Evolutionary conservation across 2,797 vertebrate genomes (phyloP).

Genomic region (Galagoides demidoff): DNA sequence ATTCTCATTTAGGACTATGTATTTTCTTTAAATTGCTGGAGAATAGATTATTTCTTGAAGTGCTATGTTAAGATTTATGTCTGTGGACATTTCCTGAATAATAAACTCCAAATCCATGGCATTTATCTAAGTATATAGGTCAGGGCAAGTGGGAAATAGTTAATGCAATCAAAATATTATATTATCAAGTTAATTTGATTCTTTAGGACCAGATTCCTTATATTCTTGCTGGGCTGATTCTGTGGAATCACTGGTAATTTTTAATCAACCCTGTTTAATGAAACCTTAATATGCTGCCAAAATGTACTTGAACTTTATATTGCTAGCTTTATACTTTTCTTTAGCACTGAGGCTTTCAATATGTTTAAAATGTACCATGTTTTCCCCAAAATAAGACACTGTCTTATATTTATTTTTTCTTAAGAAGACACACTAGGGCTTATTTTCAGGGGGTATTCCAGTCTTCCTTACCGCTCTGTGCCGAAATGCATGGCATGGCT

Average conservation of each 20-base stretch:
- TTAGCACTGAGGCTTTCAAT: neutral
- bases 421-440: no score
- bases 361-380: neutral
- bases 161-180: neutral
- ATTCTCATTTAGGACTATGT: neutral
- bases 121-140: neutral
- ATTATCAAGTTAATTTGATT: constrained; percentile 18
- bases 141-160: neutral
- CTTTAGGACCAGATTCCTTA: neutral
- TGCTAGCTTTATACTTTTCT: neutral
- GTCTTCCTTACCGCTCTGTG: no score
- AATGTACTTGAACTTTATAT: neutral
- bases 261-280: neutral
- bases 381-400: no score
- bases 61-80: neutral
- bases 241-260: neutral
- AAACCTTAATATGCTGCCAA: neutral
- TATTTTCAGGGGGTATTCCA: no score
- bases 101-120: neutral
- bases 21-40: neutral
- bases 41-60: neutral
- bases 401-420: no score
- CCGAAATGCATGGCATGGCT: no score
- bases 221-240: neutral
- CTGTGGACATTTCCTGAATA: neutral